Base-by-base conservation (phyloP, 2,113 vertebrate species). In the Parus major region DNA sequence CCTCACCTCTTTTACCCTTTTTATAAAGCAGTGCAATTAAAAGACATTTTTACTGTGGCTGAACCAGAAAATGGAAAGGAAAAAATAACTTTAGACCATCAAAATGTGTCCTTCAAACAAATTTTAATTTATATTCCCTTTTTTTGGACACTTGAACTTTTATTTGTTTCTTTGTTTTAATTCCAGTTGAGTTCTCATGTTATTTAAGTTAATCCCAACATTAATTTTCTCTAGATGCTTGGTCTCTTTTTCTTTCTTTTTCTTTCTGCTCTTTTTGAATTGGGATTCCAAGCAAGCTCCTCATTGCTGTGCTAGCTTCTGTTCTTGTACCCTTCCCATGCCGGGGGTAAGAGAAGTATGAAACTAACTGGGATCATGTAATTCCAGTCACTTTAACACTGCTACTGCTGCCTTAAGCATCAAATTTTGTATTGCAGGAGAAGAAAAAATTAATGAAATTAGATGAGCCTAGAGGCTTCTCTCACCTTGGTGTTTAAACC, bases 311-410 rank as follows among this genome's bases (percentile, higher is more conserved):
- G 25, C 29, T 69, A 47, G 14, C 39, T 91, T 88, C 68, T 93
- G 9, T 36, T 91, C 55, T 79, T 57, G 4, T 73, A 39, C 70
- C 66, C 27, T 91, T 75, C 64, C 53, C 15, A 27, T 73, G 33
- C 71, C 87, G 47, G 44, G 25, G 60, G 63, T 39, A 93, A 94
- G 44, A 61, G 44, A 73, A 92, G 71, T 61, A 52, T 68, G 70
- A 85, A 82, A 75, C 85, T 86, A 90, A 78, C 63, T 71, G 71
- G 66, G 12, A 70, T 93, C 71, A 12, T 7, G 6, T 56, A 44
- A 77, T 94, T 91, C 89, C 63, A 91, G 47, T 86, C 71, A 77
- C 66, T 93, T 88, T 88, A 90, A 80, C 78, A 70, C 63, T 66
- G 46, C 36, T 85, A 53, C 57, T 65, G 16, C 65, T 77, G 71